phyloP scores from a whole-genome alignment of 2,888 invertebrate species.

The Amphipyra berbera region DNA sequence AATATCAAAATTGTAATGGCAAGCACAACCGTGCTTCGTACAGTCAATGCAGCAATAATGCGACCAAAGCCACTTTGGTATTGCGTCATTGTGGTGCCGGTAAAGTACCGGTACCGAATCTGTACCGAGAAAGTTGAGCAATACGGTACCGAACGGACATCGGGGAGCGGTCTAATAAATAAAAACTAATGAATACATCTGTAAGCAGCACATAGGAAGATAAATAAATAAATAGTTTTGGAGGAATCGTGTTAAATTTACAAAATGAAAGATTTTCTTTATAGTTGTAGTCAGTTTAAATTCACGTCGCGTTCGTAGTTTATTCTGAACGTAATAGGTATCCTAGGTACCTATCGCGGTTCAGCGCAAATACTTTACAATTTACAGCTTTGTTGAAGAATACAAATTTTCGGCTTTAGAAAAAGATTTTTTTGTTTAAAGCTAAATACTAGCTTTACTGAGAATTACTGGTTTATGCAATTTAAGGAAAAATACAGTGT shows the following conservation, averaged over 20 bases:
- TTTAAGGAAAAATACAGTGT: background rate
- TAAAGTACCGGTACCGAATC: no score
- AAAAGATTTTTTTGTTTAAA: constrained; percentile 17
- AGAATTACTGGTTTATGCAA: constrained; percentile 3
- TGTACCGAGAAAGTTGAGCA: no score
- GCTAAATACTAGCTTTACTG: background rate
- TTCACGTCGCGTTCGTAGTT: constrained; percentile 54
- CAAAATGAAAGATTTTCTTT: constrained; percentile 49
- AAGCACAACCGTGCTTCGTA: no score
- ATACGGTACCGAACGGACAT: no score
- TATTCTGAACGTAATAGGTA: constrained; percentile 48
- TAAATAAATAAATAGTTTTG: constrained; percentile 39
- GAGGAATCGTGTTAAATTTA: constrained; percentile 41
- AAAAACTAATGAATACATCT: constrained; percentile 24
- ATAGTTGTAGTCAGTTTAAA: constrained; percentile 28
- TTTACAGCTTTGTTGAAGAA: constrained; percentile 24
- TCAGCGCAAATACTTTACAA: constrained; percentile 28
- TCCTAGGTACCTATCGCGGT: constrained; percentile 42
- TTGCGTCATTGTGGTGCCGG: no score
- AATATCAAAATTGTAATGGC: no score
- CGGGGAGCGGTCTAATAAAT: constrained; percentile 5
- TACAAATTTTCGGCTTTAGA: constrained; percentile 39
- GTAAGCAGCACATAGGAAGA: constrained; percentile 33
- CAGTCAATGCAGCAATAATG: no score
- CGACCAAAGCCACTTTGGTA: no score